Percentiles rank a stretch among this genome's conserved stretches.
These are phyloP conservation scores for Coregonus ussuriensis DNA, from an alignment of 2,797 vertebrate species.

Conservation along the genomic window DNA sequence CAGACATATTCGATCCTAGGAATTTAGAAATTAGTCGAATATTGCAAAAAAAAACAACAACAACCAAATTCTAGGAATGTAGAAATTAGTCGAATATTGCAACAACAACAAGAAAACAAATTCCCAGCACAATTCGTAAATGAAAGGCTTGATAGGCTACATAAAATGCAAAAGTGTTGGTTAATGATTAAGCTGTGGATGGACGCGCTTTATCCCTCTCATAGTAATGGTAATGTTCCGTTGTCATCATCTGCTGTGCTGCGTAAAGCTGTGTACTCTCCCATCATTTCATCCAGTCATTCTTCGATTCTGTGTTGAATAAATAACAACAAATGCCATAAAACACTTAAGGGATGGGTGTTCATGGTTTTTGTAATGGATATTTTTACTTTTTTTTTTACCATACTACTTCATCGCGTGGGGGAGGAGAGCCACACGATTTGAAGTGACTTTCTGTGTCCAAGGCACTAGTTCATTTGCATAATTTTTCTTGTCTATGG, in stretches of 20 bases:
- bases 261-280: too few relatives aligned
- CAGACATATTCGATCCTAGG: neutral
- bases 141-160: constrained; percentile 20
- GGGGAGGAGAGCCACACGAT: constrained; percentile 67
- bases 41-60: neutral
- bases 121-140: constrained; percentile 8
- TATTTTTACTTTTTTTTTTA: neutral
- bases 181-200: constrained; percentile 65
- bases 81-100: neutral
- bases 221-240: constrained; percentile 60
- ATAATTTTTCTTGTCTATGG: constrained; percentile 97
- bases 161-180: constrained; percentile 35
- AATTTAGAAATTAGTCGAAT: neutral
- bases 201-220: constrained; percentile 63
- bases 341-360: constrained; percentile 35
- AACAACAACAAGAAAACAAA: neutral
- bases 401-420: constrained; percentile 53
- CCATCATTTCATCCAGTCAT: neutral
- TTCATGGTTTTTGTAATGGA: constrained; percentile 36
- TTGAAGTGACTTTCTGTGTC: constrained; percentile 68
- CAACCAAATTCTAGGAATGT: neutral
- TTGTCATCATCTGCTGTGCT: constrained; percentile 46
- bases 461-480: constrained; percentile 88
- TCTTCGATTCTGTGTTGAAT: constrained; percentile 33
- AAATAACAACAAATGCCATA: constrained; percentile 48